Base-by-base conservation (phyloP, 2,797 vertebrate genomes). In the Scolopax bukidnonensis region DNA sequence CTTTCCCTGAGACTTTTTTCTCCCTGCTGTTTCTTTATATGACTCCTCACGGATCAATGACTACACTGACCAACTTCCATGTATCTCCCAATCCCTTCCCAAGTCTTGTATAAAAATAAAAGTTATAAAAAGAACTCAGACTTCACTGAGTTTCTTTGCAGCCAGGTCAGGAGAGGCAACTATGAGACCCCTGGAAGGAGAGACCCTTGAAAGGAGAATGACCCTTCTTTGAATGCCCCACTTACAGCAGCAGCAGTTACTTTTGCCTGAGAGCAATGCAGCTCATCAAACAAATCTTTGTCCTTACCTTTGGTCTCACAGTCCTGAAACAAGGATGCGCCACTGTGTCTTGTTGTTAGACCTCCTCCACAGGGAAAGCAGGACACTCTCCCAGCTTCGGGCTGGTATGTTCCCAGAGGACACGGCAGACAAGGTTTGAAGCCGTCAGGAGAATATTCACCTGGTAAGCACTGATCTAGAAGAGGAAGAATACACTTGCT, bases 271-370 rank as follows among this genome's bases (percentile, higher is more conserved):
- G 12, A 80, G 36, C 17, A 75, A 10, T 0, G 7, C 48, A 48
- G 18, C 10, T 61, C 24, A 50, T 27, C 25, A 23, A 20, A 43
- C 15, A 43, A 28, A 60, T 20, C 47, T 40, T 36, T 28, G 30
- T 68, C 69, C 97, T 97, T 94, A 99, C 99, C 99, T 99, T 98
- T 99, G 70, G 99, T 99, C 97, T 99, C 99, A 70, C 99, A 99
- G 97, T 99, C 98, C 97, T 99, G 99, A 87, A 99, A 99, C 36
- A 98, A 97, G 40, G 98, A 96, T 8, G 99, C 98, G 53, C 98
- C 96, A 0, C 83, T 97, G 54, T 98, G 97, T 90, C 98, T 99
- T 43, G 99, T 99, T 41, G 98, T 97, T 36, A 99, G 98, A 89
- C 98, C 98, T 73, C 98, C 98, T 83, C 99, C 99, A 5, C 99